A percentile compares a stretch with the other conserved stretches of the same genome.
Conservation (phyloP, 1,140 invertebrate species). For the Drosophila virilis region DNA sequence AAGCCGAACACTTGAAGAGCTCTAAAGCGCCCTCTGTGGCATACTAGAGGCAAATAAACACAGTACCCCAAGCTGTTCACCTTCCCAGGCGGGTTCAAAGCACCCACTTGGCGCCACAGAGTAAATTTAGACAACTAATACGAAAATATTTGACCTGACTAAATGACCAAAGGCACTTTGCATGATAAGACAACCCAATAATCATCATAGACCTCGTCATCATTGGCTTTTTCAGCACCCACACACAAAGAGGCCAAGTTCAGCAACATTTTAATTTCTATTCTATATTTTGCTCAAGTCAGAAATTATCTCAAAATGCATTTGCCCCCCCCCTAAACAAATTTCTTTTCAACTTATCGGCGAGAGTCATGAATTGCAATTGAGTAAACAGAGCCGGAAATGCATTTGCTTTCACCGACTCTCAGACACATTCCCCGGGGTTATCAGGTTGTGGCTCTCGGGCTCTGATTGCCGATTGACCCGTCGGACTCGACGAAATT, state of each 20-base stretch:
- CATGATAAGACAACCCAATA: slow-evolving; percentile 32
- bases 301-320: slow-evolving; percentile 49
- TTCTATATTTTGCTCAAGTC: slow-evolving; percentile 34
- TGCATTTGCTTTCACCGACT: slow-evolving; percentile 75
- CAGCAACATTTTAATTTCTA: slow-evolving; percentile 69
- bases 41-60: neutral
- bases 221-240: slow-evolving; percentile 6
- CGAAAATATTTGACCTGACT: slow-evolving; percentile 54
- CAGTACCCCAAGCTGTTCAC: slow-evolving; percentile 17
- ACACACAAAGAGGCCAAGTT: slow-evolving; percentile 68
- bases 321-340: neutral
- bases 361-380: slow-evolving; percentile 63
- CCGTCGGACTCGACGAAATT: slow-evolving; percentile 23
- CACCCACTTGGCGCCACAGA: slow-evolving; percentile 58
- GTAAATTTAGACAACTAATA: slow-evolving; percentile 36
- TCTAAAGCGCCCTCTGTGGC: neutral
- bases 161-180: slow-evolving; percentile 57
- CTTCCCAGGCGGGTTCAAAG: slow-evolving; percentile 40
- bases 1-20: slow-evolving; percentile 27
- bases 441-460: slow-evolving; percentile 49
- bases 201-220: neutral
- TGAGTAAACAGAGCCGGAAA: slow-evolving; percentile 76
- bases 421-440: slow-evolving; percentile 16
- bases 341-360: slow-evolving; percentile 61
- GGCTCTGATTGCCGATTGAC: slow-evolving; percentile 19